Conservation (phyloP, 2,113 vertebrate genomes). For the Mandrillus leucophaeus region DNA sequence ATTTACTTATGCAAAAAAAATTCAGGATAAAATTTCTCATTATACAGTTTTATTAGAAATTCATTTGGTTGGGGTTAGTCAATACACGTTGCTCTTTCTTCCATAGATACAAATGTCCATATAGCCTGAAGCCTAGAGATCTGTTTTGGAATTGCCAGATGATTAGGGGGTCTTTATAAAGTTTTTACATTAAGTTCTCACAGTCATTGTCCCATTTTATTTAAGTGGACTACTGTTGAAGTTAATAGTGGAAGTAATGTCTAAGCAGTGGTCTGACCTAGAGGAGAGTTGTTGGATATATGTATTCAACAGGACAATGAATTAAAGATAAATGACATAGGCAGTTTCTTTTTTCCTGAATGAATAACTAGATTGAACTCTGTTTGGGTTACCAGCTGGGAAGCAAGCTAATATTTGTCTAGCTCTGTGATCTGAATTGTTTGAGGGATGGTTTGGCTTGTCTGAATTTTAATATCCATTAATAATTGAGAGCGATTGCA, state of each 20-base stretch:
- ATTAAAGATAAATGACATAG: constrained; percentile 38
- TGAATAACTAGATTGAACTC: constrained; percentile 47
- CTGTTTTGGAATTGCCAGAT: constrained; percentile 29
- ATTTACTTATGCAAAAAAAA: constrained; percentile 20
- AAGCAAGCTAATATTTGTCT: constrained; percentile 75
- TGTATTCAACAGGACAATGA: background rate
- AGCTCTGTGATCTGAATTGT: constrained; percentile 59
- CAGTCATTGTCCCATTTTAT: background rate
- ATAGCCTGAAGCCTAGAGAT: background rate
- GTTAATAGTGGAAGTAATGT: background rate
- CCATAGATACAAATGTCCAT: background rate
- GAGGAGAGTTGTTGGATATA: background rate
- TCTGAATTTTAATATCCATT: constrained; percentile 73
- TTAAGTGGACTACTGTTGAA: background rate
- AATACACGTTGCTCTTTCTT: background rate
- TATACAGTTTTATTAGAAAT: constrained; percentile 21
- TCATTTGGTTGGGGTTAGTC: background rate
- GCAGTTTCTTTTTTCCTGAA: constrained; percentile 36
- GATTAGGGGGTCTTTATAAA: background rate
- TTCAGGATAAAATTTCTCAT: background rate
- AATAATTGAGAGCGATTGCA: constrained; percentile 67
- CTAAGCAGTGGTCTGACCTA: background rate
- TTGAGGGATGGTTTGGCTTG: constrained; percentile 59
- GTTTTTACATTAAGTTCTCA: background rate
- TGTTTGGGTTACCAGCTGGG: constrained; percentile 65